A percentile compares a stretch with the other conserved stretches of the same genome.
Evolutionary conservation across 2,113 vertebrate species (phyloP).

Genomic region (Misgurnus anguillicaudatus): DNA sequence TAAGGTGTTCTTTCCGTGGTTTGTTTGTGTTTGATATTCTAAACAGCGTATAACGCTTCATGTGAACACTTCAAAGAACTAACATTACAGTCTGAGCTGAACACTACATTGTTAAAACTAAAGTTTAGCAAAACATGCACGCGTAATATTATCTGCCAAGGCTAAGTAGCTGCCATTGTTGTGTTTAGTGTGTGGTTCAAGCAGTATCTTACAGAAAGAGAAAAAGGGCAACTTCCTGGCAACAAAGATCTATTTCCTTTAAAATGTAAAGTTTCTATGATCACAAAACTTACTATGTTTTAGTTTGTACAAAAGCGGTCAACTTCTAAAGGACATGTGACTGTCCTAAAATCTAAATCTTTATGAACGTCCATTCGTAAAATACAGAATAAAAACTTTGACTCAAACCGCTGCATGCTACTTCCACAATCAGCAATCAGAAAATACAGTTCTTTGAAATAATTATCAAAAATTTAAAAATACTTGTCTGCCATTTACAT

Average conservation of each 20-base stretch:
- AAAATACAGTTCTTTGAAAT: too few species aligned
- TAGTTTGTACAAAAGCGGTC: not conserved
- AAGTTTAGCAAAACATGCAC: too few species aligned
- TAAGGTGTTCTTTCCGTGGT: too few species aligned
- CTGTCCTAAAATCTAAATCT: not conserved
- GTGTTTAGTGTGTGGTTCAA: slow-evolving; percentile 10
- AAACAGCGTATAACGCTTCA: too few species aligned
- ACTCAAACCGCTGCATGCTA: not conserved
- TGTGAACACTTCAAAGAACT: too few species aligned
- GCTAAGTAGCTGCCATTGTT: not conserved
- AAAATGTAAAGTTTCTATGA: not conserved
- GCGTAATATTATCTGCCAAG: too few species aligned
- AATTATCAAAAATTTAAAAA: too few species aligned
- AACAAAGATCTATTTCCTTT: slow-evolving; percentile 19
- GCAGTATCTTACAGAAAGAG: not conserved
- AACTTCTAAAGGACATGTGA: not conserved
- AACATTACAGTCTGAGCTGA: too few species aligned
- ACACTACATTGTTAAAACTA: too few species aligned
- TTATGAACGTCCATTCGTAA: not conserved
- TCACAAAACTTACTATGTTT: not conserved
- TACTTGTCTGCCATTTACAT: too few species aligned
- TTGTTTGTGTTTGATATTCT: too few species aligned
- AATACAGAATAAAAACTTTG: not conserved
- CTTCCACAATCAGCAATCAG: not conserved
- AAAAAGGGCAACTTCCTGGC: slow-evolving; percentile 27